Percentiles rank a stretch among this genome's conserved stretches.
phyloP scores from a whole-genome alignment of 2,113 vertebrate species.

The Sardina pilchardus region DNA sequence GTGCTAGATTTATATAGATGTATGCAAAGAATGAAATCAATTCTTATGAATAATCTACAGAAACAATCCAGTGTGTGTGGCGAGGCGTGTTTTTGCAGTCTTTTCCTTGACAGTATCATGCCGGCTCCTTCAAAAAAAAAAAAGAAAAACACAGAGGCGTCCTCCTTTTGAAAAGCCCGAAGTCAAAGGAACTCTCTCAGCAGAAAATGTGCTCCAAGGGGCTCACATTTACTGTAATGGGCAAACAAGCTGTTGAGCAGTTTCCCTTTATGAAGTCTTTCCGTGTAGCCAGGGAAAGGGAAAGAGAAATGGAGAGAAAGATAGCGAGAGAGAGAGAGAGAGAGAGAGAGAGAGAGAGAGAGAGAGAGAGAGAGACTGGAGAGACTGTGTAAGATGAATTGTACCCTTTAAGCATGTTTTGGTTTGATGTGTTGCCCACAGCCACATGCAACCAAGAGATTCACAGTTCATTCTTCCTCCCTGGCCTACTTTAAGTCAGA shows the following conservation, averaged over 20 bases:
- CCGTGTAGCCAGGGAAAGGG: background rate
- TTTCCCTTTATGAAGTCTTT: background rate
- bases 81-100: background rate
- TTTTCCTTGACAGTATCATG: constrained; percentile 14
- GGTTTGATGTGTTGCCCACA: background rate
- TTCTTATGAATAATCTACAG: background rate
- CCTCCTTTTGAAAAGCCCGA: constrained; percentile 8
- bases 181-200: constrained; percentile 9
- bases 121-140: background rate
- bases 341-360: background rate
- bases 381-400: background rate
- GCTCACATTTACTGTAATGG: background rate
- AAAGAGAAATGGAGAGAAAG: background rate
- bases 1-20: background rate
- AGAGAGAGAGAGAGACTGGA: background rate
- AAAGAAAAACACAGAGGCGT: background rate
- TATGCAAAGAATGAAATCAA: background rate
- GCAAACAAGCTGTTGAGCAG: constrained; percentile 15
- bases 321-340: background rate
- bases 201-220: background rate
- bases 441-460: background rate
- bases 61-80: background rate
- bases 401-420: constrained; percentile 9
- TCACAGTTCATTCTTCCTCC: background rate
- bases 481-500: background rate